phyloP scores from a whole-genome alignment of 2,888 invertebrate species.

The Cheilosia vulpina region DNA sequence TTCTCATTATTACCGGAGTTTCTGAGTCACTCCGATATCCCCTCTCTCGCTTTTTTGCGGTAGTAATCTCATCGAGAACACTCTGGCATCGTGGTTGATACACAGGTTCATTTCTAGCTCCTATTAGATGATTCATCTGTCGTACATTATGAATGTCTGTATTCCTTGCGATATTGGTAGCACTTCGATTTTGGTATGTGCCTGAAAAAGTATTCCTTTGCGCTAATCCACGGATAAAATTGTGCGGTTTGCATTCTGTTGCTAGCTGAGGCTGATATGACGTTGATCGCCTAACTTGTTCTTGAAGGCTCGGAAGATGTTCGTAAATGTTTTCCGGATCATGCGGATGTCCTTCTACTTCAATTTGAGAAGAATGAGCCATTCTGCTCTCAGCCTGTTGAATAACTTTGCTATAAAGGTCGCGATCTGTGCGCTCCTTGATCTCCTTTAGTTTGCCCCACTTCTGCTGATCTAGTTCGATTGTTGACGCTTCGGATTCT shows the following conservation, averaged over 20 bases:
- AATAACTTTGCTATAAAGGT: slow-evolving; percentile 80
- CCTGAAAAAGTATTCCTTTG: slow-evolving; percentile 82
- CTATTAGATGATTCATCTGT: slow-evolving; percentile 29
- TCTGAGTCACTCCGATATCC: slow-evolving; percentile 79
- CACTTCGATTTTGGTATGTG: slow-evolving; percentile 79
- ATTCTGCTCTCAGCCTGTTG: slow-evolving; percentile 78
- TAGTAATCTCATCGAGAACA: slow-evolving; percentile 80
- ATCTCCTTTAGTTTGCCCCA: slow-evolving; percentile 82
- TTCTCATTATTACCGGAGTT: slow-evolving; percentile 78
- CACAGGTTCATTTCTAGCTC: background rate
- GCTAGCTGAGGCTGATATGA: slow-evolving; percentile 70
- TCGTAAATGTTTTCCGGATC: slow-evolving; percentile 80
- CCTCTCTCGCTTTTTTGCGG: slow-evolving; percentile 46
- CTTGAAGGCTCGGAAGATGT: slow-evolving; percentile 76
- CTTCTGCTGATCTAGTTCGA: slow-evolving; percentile 78
- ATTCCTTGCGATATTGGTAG: slow-evolving; percentile 79
- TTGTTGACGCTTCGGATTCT: slow-evolving; percentile 29
- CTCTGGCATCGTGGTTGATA: slow-evolving; percentile 81
- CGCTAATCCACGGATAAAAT: slow-evolving; percentile 80
- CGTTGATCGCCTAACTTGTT: slow-evolving; percentile 59
- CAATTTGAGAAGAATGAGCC: background rate
- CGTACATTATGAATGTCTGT: slow-evolving; percentile 67
- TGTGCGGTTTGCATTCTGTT: slow-evolving; percentile 67
- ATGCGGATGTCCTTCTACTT: slow-evolving; percentile 26
- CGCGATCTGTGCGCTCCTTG: slow-evolving; percentile 82